Evolutionary conservation across 2,888 invertebrate genomes (phyloP), one percentile per base, ranked within the genome.

Genomic region (Eristalis pertinax): DNA sequence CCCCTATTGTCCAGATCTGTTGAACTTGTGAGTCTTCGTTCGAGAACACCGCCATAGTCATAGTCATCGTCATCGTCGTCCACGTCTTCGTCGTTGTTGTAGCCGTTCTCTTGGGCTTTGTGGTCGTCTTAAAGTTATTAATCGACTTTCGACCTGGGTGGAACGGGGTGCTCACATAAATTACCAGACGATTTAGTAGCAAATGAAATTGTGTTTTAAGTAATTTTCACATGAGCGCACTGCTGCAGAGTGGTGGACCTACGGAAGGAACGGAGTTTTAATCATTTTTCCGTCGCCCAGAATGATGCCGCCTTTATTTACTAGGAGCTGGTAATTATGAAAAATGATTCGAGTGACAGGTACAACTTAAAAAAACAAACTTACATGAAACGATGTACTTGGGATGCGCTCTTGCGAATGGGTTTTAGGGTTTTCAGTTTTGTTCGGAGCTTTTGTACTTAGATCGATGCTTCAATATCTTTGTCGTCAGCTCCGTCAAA

Each of bases 271-370:
- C 60, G 35, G 32, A 38, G 65, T 50, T 78, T 75, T 70, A 83
- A 87, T 90, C 89, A 90, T 90, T 89, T 89, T 88, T 84, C 89
- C 89, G 88, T 89, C 90, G 90, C 89, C 89, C 38, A 38, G 22
- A 70, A 32, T 56, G 60, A 65, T n/a, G 41, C 62, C 60, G 80
- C 80, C 70, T 84, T 72, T 75, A 76, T 80, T 84, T 76, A 80
- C 67, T 72, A 67, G 56, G 38, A 56, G 75, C 85, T 88, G 89
- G 90, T 91, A 91, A 91, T 91, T 91, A 91, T 91, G 90, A 91
- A 90, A 90, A 91, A 91, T 90, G 84, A 89, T 86, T 82, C 85
- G 89, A 89, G 88, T 91, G 91, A 91, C 91, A 90, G 91, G 56
- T 63, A 76, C 80, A 73, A 68, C 67, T 64, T 74, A 22, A 43